A percentile compares a stretch with the other conserved stretches of the same genome.
Conservation (phyloP, 2,113 vertebrate genomes). For the Tonatia bakeri region DNA sequence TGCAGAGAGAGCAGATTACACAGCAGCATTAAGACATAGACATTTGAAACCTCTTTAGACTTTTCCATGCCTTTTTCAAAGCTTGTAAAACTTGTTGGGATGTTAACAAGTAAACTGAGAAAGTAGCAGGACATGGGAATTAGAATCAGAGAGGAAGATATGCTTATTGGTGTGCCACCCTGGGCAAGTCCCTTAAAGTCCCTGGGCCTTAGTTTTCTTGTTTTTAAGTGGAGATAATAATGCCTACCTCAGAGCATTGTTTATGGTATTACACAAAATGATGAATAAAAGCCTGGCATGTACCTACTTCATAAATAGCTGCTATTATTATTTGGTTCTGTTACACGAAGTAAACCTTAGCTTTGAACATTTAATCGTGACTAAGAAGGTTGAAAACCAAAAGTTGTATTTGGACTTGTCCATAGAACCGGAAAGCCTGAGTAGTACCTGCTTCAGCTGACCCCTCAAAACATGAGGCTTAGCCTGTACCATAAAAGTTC, state of each 20-base stretch:
- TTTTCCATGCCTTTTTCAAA: slow-evolving; percentile 16
- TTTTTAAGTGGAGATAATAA: not conserved
- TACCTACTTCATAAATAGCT: not conserved
- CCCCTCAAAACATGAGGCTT: not conserved
- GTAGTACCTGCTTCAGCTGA: not conserved
- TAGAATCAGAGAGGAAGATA: not conserved
- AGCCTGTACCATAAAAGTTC: not conserved
- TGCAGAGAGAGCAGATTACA: slow-evolving; percentile 33
- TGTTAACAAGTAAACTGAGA: slow-evolving; percentile 41
- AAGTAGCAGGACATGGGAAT: slow-evolving; percentile 5
- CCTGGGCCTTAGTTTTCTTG: not conserved
- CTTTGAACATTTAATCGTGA: not conserved
- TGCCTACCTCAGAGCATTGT: not conserved
- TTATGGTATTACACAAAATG: not conserved
- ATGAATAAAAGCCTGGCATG: not conserved
- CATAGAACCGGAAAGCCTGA: not conserved
- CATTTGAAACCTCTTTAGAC: slow-evolving; percentile 31
- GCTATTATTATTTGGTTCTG: not conserved
- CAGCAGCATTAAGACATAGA: not conserved
- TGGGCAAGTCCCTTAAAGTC: not conserved
- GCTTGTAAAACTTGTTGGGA: slow-evolving; percentile 29
- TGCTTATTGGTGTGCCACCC: not conserved
- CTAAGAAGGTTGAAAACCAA: not conserved
- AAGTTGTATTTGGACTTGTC: not conserved
- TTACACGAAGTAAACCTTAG: not conserved